Conservation (phyloP, 2,888 invertebrate genomes). For the Oligia strigilis region DNA sequence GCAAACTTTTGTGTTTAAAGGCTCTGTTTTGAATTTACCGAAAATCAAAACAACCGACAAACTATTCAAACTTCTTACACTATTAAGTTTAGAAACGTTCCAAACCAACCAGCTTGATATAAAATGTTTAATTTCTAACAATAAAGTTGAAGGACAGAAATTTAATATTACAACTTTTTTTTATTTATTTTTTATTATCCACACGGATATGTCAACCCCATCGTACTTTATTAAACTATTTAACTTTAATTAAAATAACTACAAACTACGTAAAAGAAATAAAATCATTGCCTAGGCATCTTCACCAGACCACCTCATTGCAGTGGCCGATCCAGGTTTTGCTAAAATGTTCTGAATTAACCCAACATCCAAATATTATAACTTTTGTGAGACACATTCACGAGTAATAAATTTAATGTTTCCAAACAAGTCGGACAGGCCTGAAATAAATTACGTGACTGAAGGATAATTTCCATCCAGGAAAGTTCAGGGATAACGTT, state of each 20-base stretch:
- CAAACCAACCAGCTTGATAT: no score
- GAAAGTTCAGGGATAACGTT: constrained; percentile 7
- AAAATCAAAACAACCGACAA: no score
- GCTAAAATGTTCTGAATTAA: no score
- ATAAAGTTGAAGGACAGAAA: neutral
- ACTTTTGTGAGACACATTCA: constrained; percentile 5
- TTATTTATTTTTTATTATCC: no score
- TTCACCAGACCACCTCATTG: no score
- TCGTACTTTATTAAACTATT: no score
- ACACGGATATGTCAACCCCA: no score
- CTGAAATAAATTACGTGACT: constrained; percentile 17
- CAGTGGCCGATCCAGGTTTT: no score
- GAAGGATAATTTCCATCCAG: constrained; percentile 1
- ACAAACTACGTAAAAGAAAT: no score
- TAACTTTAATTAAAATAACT: no score
- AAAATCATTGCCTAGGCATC: no score
- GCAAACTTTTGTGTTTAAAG: neutral
- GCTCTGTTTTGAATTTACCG: no score
- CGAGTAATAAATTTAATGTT: constrained; percentile 2
- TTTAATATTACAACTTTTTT: constrained; percentile 10
- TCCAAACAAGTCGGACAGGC: neutral
- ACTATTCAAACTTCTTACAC: neutral
- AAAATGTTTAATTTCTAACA: neutral
- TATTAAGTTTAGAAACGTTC: neutral
- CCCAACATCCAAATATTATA: neutral